phyloP scores from a whole-genome alignment of 2,797 vertebrate genomes.

The Pagetopsis macropterus region DNA sequence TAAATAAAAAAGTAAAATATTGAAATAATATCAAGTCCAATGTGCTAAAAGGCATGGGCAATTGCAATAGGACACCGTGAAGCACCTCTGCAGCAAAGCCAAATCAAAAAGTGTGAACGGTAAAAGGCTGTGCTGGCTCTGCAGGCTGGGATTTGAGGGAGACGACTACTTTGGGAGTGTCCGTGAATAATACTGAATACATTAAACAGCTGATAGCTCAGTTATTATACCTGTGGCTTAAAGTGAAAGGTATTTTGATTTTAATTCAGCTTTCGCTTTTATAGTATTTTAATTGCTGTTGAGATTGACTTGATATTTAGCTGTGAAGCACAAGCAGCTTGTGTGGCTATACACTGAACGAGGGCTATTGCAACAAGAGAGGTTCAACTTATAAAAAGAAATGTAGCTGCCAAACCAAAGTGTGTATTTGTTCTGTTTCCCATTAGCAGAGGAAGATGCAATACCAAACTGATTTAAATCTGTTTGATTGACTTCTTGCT shows the following conservation, averaged over 20 bases:
- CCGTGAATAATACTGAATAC: not conserved
- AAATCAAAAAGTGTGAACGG: not conserved
- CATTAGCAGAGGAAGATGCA: conserved; percentile 37
- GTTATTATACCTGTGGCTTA: not conserved
- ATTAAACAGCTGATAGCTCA: conserved; percentile 9
- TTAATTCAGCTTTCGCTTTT: conserved; percentile 3
- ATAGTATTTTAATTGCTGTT: conserved; percentile 11
- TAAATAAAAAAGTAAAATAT: not conserved
- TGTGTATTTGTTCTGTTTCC: conserved; percentile 37
- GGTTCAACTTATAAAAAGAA: conserved; percentile 11
- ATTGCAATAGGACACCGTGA: not conserved
- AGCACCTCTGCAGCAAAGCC: conserved; percentile 6
- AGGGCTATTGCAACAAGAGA: conserved; percentile 3
- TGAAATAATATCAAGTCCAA: not conserved
- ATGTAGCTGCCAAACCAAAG: conserved; percentile 72
- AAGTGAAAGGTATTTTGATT: not conserved
- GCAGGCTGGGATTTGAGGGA: conserved; percentile 13
- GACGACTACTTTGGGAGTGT: conserved; percentile 7
- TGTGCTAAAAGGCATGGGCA: not conserved
- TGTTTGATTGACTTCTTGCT: conserved; percentile 6
- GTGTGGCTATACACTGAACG: conserved; percentile 27
- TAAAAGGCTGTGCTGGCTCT: not conserved
- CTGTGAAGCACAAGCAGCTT: conserved; percentile 45
- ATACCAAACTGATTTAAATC: conserved; percentile 41
- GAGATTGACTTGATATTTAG: conserved; percentile 37